Evolutionary conservation across 2,888 invertebrate genomes (phyloP).

Genomic region (Lasioglossum lativentre): DNA sequence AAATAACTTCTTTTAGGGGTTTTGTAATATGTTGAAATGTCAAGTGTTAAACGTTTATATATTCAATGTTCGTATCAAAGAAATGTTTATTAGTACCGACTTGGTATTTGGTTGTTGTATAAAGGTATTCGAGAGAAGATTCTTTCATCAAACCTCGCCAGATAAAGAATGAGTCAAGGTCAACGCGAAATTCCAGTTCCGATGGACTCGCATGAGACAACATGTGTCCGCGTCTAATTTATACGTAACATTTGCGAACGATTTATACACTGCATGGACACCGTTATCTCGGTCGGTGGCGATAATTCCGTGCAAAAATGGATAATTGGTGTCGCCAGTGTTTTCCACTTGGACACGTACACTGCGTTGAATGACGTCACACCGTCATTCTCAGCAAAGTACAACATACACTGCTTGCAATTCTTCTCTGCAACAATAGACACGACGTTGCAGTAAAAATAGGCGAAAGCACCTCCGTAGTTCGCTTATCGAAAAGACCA

Average conservation of each 20-base stretch:
- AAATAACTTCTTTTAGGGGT: too few species aligned
- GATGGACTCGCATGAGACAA: slow-evolving; percentile 30
- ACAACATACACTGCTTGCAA: slow-evolving; percentile 61
- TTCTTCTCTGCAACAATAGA: slow-evolving; percentile 17
- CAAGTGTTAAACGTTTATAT: background rate
- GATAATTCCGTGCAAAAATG: slow-evolving; percentile 84
- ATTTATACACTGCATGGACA: slow-evolving; percentile 64
- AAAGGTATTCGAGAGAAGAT: background rate
- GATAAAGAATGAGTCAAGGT: slow-evolving; percentile 52
- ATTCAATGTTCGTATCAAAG: background rate
- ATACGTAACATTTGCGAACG: slow-evolving; percentile 64
- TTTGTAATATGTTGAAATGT: background rate
- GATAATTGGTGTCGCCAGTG: slow-evolving; percentile 77
- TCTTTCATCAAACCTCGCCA: background rate
- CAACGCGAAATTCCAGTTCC: slow-evolving; percentile 46
- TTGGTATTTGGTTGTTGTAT: background rate
- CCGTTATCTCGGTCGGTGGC: slow-evolving; percentile 72
- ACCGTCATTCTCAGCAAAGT: slow-evolving; percentile 66
- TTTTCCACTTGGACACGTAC: slow-evolving; percentile 81
- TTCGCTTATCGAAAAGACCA: background rate
- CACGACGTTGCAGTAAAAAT: slow-evolving; percentile 24
- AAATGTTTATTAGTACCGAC: background rate
- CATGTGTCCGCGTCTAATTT: slow-evolving; percentile 61
- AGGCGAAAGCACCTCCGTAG: slow-evolving; percentile 21
- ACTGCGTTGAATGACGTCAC: slow-evolving; percentile 76